Conservation (phyloP, 2,113 vertebrate genomes). For the Butorides virescens region DNA sequence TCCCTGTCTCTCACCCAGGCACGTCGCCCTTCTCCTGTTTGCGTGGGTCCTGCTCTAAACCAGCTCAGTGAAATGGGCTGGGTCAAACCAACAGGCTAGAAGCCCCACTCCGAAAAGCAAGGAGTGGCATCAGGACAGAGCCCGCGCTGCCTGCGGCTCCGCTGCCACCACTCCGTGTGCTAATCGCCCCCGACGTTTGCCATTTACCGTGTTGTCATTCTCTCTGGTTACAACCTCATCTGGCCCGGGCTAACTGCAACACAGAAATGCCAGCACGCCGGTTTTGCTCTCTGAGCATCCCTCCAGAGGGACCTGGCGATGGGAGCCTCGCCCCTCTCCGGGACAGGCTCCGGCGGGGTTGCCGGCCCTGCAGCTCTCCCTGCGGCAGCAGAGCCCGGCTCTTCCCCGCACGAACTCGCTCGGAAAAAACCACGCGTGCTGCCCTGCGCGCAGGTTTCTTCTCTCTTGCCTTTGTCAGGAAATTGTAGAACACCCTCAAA, state of each 20-base stretch:
- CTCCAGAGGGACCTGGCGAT: fast-evolving
- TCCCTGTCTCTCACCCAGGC: background rate
- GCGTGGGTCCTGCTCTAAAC: background rate
- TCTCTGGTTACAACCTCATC: background rate
- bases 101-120: background rate
- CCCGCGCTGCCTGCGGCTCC: background rate
- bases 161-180: fast-evolving
- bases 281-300: background rate
- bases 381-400: background rate
- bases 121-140: background rate
- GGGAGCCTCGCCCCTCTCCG: background rate
- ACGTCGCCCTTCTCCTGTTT: background rate
- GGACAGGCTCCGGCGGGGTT: background rate
- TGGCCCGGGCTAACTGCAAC: background rate
- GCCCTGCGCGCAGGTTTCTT: background rate
- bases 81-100: background rate
- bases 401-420: background rate
- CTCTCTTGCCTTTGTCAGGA: background rate
- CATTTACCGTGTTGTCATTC: background rate
- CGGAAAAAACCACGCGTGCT: background rate
- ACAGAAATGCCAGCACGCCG: background rate
- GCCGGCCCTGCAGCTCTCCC: background rate
- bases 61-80: background rate
- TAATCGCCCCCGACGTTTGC: background rate
- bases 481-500: background rate